phyloP scores from a whole-genome alignment of 2,113 vertebrate genomes.

The Myotis yumanensis region DNA sequence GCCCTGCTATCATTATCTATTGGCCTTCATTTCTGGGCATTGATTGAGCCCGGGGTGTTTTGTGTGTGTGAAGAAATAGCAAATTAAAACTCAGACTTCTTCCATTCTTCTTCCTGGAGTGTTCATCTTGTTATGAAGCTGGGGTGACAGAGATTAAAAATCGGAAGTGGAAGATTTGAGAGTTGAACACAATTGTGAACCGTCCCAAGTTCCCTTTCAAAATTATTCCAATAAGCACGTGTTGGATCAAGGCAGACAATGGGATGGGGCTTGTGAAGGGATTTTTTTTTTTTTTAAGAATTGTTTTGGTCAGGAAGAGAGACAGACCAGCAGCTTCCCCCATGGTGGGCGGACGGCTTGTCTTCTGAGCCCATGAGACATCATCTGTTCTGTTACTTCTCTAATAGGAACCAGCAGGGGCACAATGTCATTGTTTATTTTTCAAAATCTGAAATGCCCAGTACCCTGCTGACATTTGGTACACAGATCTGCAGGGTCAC shows the following conservation, averaged over 20 bases:
- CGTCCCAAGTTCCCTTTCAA: neutral
- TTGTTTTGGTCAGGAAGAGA: neutral
- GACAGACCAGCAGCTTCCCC: neutral
- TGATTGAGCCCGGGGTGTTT: constrained; percentile 79
- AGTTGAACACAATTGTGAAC: neutral
- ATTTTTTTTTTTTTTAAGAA: neutral
- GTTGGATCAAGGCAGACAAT: neutral
- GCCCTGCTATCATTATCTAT: constrained; percentile 81
- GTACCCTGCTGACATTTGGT: neutral
- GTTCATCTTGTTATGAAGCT: constrained; percentile 68
- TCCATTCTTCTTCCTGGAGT: constrained; percentile 78
- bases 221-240: neutral
- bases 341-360: neutral
- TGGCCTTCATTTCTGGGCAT: constrained; percentile 85
- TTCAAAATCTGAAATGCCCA: neutral
- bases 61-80: constrained; percentile 81
- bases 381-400: neutral
- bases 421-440: neutral
- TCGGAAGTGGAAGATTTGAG: neutral
- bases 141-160: constrained; percentile 71
- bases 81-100: constrained; percentile 82
- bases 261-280: neutral
- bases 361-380: neutral
- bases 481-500: neutral
- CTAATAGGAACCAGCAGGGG: neutral